These are phyloP conservation scores for Chelmon rostratus DNA, from an alignment of 2,797 vertebrate genomes.

Conservation along the genomic window DNA sequence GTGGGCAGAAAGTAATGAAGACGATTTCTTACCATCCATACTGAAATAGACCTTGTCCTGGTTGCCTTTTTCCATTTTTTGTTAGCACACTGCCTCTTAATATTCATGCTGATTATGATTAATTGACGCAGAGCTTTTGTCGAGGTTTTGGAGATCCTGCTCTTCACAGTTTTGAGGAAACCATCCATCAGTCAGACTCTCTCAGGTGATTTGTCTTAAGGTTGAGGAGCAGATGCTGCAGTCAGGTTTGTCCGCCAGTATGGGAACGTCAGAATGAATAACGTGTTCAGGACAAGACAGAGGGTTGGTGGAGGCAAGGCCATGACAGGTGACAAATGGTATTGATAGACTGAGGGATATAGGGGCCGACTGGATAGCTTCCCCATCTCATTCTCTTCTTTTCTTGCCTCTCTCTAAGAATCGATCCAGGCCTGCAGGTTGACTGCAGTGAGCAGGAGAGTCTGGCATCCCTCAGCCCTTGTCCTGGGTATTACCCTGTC, in stretches of 20 bases:
- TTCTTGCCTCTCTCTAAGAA: conserved; percentile 52
- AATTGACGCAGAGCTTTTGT: conserved; percentile 1
- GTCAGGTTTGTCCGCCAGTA: conserved; percentile 48
- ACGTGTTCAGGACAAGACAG: conserved; percentile 48
- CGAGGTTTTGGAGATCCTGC: conserved; percentile 15
- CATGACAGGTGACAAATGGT: conserved; percentile 68
- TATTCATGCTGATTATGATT: conserved; percentile 45
- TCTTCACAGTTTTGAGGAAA: conserved; percentile 32
- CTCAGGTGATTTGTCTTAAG: conserved; percentile 64
- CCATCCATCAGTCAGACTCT: conserved; percentile 44
- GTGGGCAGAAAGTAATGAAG: conserved; percentile 30
- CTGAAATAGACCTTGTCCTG: not conserved
- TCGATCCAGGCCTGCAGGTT: conserved; percentile 53
- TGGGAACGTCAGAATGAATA: conserved; percentile 59
- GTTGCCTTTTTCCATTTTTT: conserved; percentile 3
- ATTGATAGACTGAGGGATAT: conserved; percentile 64
- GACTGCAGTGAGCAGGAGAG: conserved; percentile 34
- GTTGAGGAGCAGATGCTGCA: conserved; percentile 54
- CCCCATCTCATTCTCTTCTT: conserved; percentile 43
- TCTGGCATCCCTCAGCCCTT: conserved; percentile 49
- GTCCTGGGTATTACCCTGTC: conserved; percentile 47
- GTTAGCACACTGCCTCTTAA: conserved; percentile 17
- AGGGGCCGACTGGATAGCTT: conserved; percentile 41
- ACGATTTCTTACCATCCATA: conserved; percentile 10
- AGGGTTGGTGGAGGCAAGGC: conserved; percentile 45